Percentiles rank a stretch among this genome's conserved stretches.
These are phyloP conservation scores for Gallinago undulata DNA, from an alignment of 2,113 vertebrate species.

Conservation along the genomic window DNA sequence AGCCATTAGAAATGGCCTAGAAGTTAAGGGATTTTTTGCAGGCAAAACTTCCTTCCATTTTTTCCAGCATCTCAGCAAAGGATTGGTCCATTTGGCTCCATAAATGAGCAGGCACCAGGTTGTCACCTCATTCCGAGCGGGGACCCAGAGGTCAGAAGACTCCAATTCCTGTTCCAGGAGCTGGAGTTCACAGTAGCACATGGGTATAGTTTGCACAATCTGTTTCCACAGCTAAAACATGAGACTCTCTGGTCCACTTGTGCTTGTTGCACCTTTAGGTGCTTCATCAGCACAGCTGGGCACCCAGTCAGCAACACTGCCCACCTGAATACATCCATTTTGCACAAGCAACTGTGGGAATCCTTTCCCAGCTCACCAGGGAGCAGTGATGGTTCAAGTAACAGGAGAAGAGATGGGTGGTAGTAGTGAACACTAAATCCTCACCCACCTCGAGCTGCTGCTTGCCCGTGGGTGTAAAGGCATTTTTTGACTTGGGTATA, in stretches of 20 bases:
- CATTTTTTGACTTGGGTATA: neutral
- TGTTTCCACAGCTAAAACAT: neutral
- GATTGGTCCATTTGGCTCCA: neutral
- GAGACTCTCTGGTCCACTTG: neutral
- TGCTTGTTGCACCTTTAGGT: neutral
- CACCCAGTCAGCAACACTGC: neutral
- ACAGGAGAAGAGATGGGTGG: neutral
- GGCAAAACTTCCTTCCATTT: neutral
- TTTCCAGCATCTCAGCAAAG: neutral
- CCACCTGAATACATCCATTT: neutral
- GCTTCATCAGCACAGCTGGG: neutral
- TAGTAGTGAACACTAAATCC: neutral
- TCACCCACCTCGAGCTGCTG: neutral
- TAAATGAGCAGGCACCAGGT: neutral
- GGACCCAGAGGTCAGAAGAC: neutral
- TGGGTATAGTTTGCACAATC: neutral
- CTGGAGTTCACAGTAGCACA: neutral
- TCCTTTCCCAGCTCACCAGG: neutral
- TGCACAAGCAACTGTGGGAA: fast-evolving
- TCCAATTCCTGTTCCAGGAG: neutral
- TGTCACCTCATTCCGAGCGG: neutral
- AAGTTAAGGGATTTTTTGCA: neutral
- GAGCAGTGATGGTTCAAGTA: fast-evolving
- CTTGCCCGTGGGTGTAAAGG: neutral
- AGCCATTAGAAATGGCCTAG: neutral